Evolutionary conservation across 2,888 invertebrate genomes (phyloP).

Genomic region (Notocelia uddmanniana): DNA sequence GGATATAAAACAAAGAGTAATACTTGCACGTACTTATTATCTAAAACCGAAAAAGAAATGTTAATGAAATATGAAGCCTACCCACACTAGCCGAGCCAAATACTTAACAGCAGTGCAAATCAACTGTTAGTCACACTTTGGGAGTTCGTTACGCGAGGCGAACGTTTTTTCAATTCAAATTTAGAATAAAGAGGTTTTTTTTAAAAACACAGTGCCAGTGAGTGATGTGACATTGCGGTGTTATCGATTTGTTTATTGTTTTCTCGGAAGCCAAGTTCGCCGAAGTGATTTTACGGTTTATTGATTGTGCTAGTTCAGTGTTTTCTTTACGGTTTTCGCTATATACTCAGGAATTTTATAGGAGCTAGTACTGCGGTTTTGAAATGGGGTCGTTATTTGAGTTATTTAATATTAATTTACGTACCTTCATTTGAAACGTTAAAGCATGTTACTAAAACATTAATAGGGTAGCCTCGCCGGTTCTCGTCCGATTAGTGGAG

Average conservation of each 20-base stretch:
- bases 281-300: not conserved
- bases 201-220: constrained; percentile 16
- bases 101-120: constrained; percentile 34
- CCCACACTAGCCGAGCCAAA: constrained; percentile 43
- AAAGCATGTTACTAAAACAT: not conserved
- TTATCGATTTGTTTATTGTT: constrained; percentile 43
- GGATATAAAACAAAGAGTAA: too few species aligned
- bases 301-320: constrained; percentile 9
- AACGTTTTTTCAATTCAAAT: constrained; percentile 48
- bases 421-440: too few species aligned
- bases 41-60: not conserved
- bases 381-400: not conserved
- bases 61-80: constrained; percentile 21
- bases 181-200: constrained; percentile 40
- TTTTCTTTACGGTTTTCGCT: constrained; percentile 14
- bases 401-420: not conserved
- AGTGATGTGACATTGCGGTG: constrained; percentile 42
- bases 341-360: not conserved
- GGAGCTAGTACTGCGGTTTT: not conserved
- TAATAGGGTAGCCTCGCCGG: too few species aligned
- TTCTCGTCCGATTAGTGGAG: too few species aligned
- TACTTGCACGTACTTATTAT: too few species aligned
- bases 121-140: constrained; percentile 50
- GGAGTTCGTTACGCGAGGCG: constrained; percentile 48
- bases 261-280: constrained; percentile 20